Conservation (phyloP, 2,888 invertebrate species). For the Hedya salicella region DNA sequence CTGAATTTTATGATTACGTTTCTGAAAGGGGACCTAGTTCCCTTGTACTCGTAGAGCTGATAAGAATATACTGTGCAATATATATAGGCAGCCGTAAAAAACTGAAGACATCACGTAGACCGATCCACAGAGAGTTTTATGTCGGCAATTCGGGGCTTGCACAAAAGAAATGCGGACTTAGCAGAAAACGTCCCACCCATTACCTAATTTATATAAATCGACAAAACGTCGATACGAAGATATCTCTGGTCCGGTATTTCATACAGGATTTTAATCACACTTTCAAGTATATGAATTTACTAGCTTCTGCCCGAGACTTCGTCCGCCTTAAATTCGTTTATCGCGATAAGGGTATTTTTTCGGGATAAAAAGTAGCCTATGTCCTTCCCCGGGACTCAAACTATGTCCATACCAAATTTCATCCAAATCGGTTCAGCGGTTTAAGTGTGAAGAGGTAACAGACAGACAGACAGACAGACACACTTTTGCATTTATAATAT, state of each 20-base stretch:
- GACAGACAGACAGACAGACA: too few relatives aligned
- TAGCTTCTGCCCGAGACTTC: too few relatives aligned
- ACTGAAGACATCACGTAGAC: slow-evolving; percentile 79
- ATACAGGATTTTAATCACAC: slow-evolving; percentile 1
- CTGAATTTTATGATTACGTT: slow-evolving; percentile 75
- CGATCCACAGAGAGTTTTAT: slow-evolving; percentile 77
- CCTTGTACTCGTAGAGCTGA: slow-evolving; percentile 63
- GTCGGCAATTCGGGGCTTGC: slow-evolving; percentile 81
- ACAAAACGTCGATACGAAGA: not conserved
- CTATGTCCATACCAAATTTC: too few relatives aligned
- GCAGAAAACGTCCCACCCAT: slow-evolving; percentile 66
- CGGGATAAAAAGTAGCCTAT: too few relatives aligned
- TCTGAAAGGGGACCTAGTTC: slow-evolving; percentile 62
- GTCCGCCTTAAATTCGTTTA: too few relatives aligned
- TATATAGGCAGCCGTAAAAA: slow-evolving; percentile 72
- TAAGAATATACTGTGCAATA: slow-evolving; percentile 78
- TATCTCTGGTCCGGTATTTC: not conserved
- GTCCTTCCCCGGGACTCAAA: too few relatives aligned
- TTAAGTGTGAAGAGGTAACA: too few relatives aligned
- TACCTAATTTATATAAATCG: slow-evolving; percentile 3
- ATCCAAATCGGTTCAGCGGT: too few relatives aligned
- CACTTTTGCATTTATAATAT: too few relatives aligned
- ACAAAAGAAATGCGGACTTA: slow-evolving; percentile 82
- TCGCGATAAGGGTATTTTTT: too few relatives aligned
- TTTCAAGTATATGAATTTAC: too few relatives aligned